phyloP scores from a whole-genome alignment of 2,888 invertebrate species.

The Agelastica alni region DNA sequence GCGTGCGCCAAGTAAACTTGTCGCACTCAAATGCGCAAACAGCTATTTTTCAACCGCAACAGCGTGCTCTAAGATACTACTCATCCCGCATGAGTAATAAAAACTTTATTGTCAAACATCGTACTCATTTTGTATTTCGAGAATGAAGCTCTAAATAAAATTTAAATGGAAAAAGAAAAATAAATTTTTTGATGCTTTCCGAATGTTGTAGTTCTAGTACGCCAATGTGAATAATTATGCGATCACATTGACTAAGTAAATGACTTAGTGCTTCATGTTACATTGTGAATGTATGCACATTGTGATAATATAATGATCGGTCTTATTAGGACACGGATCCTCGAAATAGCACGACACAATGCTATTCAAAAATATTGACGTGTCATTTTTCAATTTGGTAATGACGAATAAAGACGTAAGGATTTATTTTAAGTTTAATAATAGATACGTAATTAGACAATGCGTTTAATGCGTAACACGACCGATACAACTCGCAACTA shows the following conservation, averaged over 20 bases:
- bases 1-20: too few species aligned
- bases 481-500: too few species aligned
- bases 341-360: neutral
- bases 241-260: neutral
- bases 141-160: too few species aligned
- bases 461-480: neutral
- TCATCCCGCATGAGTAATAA: too few species aligned
- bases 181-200: too few species aligned
- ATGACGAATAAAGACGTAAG: slow-evolving; percentile 1
- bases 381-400: slow-evolving; percentile 4
- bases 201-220: too few species aligned
- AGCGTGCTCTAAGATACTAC: too few species aligned
- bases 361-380: neutral
- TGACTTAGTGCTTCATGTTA: neutral
- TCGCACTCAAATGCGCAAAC: too few species aligned
- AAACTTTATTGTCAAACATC: too few species aligned
- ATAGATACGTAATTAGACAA: neutral
- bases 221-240: neutral
- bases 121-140: too few species aligned
- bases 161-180: too few species aligned
- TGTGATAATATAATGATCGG: neutral
- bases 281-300: neutral
- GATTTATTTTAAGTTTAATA: neutral
- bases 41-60: too few species aligned
- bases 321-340: neutral